These are phyloP conservation scores for Bombus haemorrhoidalis DNA, from an alignment of 1,140 invertebrate genomes.

Conservation along the genomic window DNA sequence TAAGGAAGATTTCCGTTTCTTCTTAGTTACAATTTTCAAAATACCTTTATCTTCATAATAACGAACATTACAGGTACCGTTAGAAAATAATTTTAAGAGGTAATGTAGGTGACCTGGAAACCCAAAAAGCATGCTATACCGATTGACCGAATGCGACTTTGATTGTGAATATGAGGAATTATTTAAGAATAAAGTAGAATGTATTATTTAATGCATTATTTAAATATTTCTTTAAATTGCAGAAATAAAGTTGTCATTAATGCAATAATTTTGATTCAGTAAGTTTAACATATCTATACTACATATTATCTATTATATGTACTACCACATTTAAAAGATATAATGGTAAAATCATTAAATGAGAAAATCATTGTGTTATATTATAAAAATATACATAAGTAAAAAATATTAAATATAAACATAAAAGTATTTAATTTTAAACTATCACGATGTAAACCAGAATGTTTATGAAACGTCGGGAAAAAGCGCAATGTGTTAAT, in stretches of 20 bases:
- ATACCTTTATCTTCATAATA: constrained; percentile 1
- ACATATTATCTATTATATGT: no score
- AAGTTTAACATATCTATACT: not conserved
- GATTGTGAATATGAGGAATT: not conserved
- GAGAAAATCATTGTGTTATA: not conserved
- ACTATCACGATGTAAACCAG: no score
- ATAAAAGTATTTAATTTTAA: no score
- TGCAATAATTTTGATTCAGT: not conserved
- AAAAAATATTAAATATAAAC: no score
- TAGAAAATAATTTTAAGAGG: constrained; percentile 35
- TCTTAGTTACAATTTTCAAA: not conserved
- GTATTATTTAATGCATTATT: not conserved
- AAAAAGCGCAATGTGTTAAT: no score
- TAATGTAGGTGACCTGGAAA: constrained; percentile 35
- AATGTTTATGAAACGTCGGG: no score
- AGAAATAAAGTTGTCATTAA: not conserved
- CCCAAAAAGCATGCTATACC: constrained; percentile 14
- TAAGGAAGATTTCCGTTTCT: not conserved
- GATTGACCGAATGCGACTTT: constrained; percentile 22
- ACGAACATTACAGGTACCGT: constrained; percentile 6
- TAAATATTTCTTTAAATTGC: not conserved
- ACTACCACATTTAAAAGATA: not conserved
- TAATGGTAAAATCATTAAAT: not conserved
- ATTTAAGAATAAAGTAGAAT: not conserved
- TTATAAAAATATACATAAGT: not conserved